Evolutionary conservation across 2,113 vertebrate genomes (phyloP).

Genomic region (Sterna hirundo): DNA sequence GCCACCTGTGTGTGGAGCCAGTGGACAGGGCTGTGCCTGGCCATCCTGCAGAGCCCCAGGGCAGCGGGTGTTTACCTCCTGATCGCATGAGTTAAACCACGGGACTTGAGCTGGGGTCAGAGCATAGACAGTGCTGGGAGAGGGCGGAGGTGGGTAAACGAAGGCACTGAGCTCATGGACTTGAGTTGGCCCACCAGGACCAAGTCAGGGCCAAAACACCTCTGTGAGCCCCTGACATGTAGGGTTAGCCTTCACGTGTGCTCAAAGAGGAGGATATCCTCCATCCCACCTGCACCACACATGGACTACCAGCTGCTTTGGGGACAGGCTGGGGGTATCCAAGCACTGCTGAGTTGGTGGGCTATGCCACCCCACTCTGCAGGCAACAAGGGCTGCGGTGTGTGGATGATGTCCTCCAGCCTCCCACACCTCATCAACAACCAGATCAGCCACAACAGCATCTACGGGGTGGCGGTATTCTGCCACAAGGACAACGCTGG

Average conservation of each 20-base stretch:
- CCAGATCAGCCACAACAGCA: constrained; percentile 86
- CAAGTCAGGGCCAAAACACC: no score
- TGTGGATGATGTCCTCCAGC: constrained; percentile 92
- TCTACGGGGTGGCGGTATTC: constrained; percentile 88
- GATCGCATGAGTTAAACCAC: neutral
- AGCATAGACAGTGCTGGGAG: neutral
- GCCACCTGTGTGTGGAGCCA: rapidly evolving
- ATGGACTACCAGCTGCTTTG: neutral
- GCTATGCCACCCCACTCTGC: neutral
- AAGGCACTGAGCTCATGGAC: neutral
- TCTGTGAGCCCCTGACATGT: neutral
- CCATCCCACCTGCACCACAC: neutral
- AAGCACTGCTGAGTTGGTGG: neutral
- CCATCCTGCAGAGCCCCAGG: neutral
- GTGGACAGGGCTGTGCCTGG: neutral
- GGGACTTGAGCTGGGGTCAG: neutral
- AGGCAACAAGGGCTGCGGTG: constrained; percentile 90
- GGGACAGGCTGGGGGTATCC: neutral
- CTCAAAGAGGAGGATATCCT: neutral
- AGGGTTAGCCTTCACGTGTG: neutral
- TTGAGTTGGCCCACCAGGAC: neutral
- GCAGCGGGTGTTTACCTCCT: neutral
- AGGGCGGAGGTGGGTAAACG: neutral
- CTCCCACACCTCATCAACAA: constrained; percentile 86
- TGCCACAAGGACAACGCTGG: constrained; percentile 82